Conservation (phyloP, 2,888 invertebrate species). For the Archips crataeganus region DNA sequence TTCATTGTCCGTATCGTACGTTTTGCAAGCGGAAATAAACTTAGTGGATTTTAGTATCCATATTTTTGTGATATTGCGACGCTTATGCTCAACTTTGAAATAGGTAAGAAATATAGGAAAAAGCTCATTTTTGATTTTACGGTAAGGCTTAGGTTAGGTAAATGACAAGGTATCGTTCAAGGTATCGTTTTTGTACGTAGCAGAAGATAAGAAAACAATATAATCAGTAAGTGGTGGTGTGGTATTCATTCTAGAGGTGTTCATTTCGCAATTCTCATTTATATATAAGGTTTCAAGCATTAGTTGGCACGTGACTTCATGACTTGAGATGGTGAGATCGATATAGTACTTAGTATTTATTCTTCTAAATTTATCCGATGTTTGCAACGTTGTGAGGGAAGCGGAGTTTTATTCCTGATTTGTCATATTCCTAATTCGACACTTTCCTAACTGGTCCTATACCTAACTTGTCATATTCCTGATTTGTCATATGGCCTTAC, state of each 20-base stretch:
- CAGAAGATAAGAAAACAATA: too few relatives aligned
- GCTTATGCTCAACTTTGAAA: not conserved
- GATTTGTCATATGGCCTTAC: too few relatives aligned
- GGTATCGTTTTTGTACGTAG: too few relatives aligned
- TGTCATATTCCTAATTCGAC: too few relatives aligned
- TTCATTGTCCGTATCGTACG: not conserved
- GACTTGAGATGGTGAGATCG: slow-evolving; percentile 53
- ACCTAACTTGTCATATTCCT: too few relatives aligned
- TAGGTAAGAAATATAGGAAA: too few relatives aligned
- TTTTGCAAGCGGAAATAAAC: not conserved
- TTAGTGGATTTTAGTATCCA: not conserved
- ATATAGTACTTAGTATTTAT: slow-evolving; percentile 45
- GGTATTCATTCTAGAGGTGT: not conserved
- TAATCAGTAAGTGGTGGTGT: too few relatives aligned
- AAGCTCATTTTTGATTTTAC: not conserved
- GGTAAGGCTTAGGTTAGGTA: not conserved
- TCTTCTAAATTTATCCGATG: slow-evolving; percentile 63
- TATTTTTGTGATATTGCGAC: not conserved
- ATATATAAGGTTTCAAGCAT: slow-evolving; percentile 49
- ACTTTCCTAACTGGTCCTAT: too few relatives aligned
- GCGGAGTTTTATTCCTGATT: too few relatives aligned
- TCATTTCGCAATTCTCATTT: not conserved
- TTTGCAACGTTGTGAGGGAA: slow-evolving; percentile 15
- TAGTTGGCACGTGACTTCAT: slow-evolving; percentile 47
- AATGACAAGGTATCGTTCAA: not conserved